Evolutionary conservation across 1,140 invertebrate species (phyloP), one percentile per base, ranked within the genome.

Genomic region (Caenorhabditis inopinata): DNA sequence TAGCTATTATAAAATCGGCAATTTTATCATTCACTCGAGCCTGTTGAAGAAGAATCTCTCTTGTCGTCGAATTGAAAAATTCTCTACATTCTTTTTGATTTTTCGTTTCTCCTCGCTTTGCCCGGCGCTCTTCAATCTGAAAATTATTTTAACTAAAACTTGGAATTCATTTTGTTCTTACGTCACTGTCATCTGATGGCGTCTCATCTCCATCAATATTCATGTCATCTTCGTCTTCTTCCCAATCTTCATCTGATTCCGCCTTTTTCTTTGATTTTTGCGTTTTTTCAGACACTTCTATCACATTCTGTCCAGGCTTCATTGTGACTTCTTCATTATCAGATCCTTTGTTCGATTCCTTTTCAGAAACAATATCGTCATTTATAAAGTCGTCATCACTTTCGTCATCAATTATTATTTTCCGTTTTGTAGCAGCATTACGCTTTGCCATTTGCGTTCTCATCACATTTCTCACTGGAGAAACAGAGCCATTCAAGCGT

Each of bases 11-110:
- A 49, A 85, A 77, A 12, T 74, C 42, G 5, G 83, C 78, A 12
- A 86, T 62, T 18, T 80, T 78, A 29, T 82, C 81, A 21, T 79
- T 84, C 49, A 80, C 75, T 38, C 85, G 87, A 27, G 80, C 38
- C 35, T 74, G 74, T 25, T 47, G 68, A 6, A 78, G 47, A n/a
- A 85, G 78, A 18, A 86, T 83, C 29, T 84, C 84, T 73, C 53
- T 58, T 16, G 46, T 75, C 1, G 84, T 53, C 2, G 29, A 45
- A 42, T 85, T 85, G 51, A 86, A 62, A 49, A 85, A 84, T 9
- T 85, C 77, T 21, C 87, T 21, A 75, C 84, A 85, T 51, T 85
- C 38, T n/a, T 47, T 18, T 45, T 85, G 38, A 32, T 29, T 58
- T 29, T 73, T 76, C 0, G 53, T 45, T 35, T 80, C 77, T 11